Base-by-base conservation (phyloP, 92 coral and sea anemone species). In the Blastomussa wellsi region DNA sequence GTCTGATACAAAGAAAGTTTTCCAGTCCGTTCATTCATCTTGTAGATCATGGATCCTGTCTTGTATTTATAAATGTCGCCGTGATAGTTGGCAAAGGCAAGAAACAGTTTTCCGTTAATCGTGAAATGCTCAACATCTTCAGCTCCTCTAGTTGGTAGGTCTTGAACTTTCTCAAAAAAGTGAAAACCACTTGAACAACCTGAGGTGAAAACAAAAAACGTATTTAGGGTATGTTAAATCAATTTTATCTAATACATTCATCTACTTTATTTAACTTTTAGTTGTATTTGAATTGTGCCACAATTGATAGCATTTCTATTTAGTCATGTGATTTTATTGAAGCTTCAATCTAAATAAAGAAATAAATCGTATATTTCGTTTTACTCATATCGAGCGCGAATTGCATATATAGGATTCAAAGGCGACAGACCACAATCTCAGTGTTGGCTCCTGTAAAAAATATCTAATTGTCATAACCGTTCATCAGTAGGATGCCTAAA, bases 101-200 rank as follows among this genome's bases (percentile, higher is more conserved):
- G 84, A 77, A 68, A 88, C 60, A 79, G 84, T 11, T 39, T 70
- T 38, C 91, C 91, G 24, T 88, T 33, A 12, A 88, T 83, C 29
- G 67, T 42, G 51, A 83, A 88, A 52, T 79, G 80, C 13, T 76
- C 79, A 31, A 85, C 79, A 20, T n/a, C 91, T 52, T 7, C 28
- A 17, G 76, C 91, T 77, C 88, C 91, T 71, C 76, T 72, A 24
- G 88, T 88, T 62, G 88, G 80, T 16, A 88, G 80, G 53, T 82
- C 88, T 75, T 87, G 90, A 44, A 87, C 70, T 42, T 82, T 82
- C 72, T 87, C 90, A 16, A 87, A 82, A 77, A 82, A 87, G 72
- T 87, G 87, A 31, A 87, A 85, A 47, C 90, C 90, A 9, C 38
- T 42, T 13, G 20, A 41, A 35, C 79, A 75, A 0, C 5, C 79